A percentile compares a stretch with the other conserved stretches of the same genome.
Conservation (phyloP, 2,113 vertebrate genomes). For the Bungarus multicinctus region DNA sequence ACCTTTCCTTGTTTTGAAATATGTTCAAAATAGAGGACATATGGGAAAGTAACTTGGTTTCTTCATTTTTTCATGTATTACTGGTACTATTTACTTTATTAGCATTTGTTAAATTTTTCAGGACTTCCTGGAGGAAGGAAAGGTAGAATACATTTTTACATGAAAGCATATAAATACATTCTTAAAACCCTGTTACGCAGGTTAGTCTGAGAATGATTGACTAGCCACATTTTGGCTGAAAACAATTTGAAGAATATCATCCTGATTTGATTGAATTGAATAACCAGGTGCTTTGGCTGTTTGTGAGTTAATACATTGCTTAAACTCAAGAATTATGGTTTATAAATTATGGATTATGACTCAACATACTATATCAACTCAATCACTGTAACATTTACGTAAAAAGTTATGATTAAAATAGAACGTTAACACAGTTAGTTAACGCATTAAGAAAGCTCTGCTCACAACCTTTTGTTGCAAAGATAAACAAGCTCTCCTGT, state of each 20-base stretch:
- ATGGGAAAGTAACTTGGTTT: neutral
- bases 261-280: neutral
- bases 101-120: neutral
- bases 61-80: neutral
- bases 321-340: neutral
- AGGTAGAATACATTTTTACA: neutral
- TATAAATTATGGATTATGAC: neutral
- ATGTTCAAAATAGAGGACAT: neutral
- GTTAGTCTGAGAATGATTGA: neutral
- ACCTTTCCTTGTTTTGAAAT: neutral
- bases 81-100: neutral
- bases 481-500: neutral
- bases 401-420: neutral
- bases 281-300: neutral
- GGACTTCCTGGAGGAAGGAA: neutral
- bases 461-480: constrained; percentile 9
- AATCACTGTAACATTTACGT: neutral
- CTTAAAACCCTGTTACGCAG: neutral
- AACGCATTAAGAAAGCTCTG: neutral
- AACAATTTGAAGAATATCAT: neutral
- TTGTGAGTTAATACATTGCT: neutral
- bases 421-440: neutral
- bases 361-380: neutral
- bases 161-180: neutral
- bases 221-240: neutral